These are phyloP conservation scores for Scaeva pyrastri DNA, from an alignment of 2,888 invertebrate genomes.

Conservation along the genomic window DNA sequence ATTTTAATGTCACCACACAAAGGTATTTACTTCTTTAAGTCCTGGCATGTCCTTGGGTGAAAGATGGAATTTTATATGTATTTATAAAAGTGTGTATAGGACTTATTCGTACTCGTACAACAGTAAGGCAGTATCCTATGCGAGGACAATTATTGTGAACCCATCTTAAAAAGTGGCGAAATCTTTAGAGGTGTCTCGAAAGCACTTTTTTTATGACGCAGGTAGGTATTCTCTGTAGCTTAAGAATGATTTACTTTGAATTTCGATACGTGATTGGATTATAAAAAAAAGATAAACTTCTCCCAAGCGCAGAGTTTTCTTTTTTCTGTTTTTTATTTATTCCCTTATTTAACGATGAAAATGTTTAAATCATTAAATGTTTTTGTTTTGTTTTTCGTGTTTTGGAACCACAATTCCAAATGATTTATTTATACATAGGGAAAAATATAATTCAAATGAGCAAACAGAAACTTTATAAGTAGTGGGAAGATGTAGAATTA, in stretches of 20 bases:
- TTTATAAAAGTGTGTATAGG: conserved; percentile 28
- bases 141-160: conserved; percentile 35
- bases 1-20: conserved; percentile 20
- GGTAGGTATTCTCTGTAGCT: conserved; percentile 18
- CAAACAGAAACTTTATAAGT: background rate
- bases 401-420: conserved; percentile 25
- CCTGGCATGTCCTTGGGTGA: background rate
- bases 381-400: conserved; percentile 24
- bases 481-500: background rate
- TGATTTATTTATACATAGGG: conserved; percentile 2
- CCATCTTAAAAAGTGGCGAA: conserved; percentile 16
- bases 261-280: conserved; percentile 72
- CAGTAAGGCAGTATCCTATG: no score
- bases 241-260: conserved; percentile 69
- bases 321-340: conserved; percentile 28
- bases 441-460: background rate
- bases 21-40: conserved; percentile 13
- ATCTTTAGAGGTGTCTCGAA: conserved; percentile 4
- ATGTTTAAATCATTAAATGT: conserved; percentile 11
- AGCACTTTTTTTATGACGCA: conserved; percentile 4
- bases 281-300: conserved; percentile 61
- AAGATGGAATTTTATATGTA: background rate
- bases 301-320: conserved; percentile 50
- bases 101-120: no score
- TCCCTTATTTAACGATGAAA: conserved; percentile 3